Conservation (phyloP, 2,888 invertebrate genomes). For the Parnassius apollo region DNA sequence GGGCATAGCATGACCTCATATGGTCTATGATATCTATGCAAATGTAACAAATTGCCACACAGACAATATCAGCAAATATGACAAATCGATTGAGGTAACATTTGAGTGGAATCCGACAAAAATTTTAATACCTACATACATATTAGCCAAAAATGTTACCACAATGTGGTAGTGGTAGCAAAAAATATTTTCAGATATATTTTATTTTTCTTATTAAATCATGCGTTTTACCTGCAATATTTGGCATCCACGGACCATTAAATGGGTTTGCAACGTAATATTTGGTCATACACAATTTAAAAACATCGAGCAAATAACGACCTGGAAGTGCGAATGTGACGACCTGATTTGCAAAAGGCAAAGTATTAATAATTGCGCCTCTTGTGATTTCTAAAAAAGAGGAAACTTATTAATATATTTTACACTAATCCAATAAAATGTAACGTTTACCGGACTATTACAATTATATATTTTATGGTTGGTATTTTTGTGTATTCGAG, state of each 20-base stretch:
- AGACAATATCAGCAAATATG: too few species aligned
- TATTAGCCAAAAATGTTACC: too few species aligned
- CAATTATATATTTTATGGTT: too few species aligned
- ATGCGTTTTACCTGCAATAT: conserved; percentile 76
- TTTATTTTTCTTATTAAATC: not conserved
- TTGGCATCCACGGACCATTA: conserved; percentile 70
- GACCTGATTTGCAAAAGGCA: conserved; percentile 88
- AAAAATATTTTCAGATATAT: not conserved
- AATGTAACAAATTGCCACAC: too few species aligned
- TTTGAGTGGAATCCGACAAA: too few species aligned
- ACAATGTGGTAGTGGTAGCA: not conserved
- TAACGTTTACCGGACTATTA: too few species aligned
- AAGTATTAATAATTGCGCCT: conserved; percentile 83
- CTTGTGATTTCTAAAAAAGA: conserved; percentile 84
- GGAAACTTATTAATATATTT: not conserved
- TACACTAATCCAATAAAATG: not conserved
- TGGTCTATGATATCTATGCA: too few species aligned
- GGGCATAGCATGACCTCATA: too few species aligned
- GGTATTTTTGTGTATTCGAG: too few species aligned
- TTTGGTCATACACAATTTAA: conserved; percentile 66
- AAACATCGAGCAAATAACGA: conserved; percentile 79
- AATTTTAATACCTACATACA: too few species aligned
- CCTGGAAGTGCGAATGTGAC: conserved; percentile 85
- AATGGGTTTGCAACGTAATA: conserved; percentile 53
- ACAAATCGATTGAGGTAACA: too few species aligned